phyloP scores from a whole-genome alignment of 2,888 invertebrate species.

The Phaedon cochleariae region DNA sequence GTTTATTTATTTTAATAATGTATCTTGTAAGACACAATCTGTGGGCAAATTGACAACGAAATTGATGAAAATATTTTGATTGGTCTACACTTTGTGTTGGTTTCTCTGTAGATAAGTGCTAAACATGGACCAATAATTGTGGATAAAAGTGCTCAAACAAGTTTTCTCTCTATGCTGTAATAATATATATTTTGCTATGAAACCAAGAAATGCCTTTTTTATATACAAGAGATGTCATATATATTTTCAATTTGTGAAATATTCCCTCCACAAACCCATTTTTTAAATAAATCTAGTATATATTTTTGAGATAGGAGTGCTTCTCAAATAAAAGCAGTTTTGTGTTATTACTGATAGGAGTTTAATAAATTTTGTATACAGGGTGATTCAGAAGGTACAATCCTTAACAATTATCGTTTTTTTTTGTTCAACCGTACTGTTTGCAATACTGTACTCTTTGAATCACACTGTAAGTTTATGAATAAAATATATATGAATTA shows the following conservation, averaged over 20 bases:
- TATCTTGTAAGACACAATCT: conserved; percentile 25
- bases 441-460: conserved; percentile 28
- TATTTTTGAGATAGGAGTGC: conserved; percentile 56
- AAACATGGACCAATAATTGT: conserved; percentile 51
- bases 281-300: conserved; percentile 51
- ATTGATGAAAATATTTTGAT: conserved; percentile 1
- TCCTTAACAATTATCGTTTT: conserved; percentile 22
- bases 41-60: conserved; percentile 15
- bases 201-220: conserved; percentile 57
- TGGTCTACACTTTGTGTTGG: conserved; percentile 13
- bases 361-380: conserved; percentile 29
- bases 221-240: conserved; percentile 41
- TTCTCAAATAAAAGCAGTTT: conserved; percentile 59
- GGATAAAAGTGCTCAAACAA: conserved; percentile 43
- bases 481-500: conserved; percentile 32
- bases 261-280: conserved; percentile 58
- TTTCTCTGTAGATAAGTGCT: conserved; percentile 43
- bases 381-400: conserved; percentile 19
- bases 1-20: conserved; percentile 45
- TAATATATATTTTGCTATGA: conserved; percentile 50
- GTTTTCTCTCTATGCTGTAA: conserved; percentile 30
- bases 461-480: conserved; percentile 22
- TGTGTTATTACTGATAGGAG: conserved; percentile 60
- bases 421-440: conserved; percentile 22
- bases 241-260: conserved; percentile 54